Evolutionary conservation across 2,797 vertebrate genomes (phyloP).

Genomic region (Columba guinea): DNA sequence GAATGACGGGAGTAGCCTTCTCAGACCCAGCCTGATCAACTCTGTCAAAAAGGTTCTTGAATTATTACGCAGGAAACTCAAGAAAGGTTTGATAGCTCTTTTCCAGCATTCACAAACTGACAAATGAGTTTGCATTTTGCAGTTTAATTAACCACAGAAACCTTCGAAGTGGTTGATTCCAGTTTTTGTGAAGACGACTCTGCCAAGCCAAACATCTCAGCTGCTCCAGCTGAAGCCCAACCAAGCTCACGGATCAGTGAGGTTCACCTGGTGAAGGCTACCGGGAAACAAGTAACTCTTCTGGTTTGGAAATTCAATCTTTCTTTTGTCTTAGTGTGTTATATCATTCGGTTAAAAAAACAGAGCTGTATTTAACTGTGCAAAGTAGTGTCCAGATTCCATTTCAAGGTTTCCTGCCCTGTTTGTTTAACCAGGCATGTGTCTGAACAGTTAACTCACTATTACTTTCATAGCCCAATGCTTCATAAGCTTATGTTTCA

Average conservation of each 20-base stretch:
- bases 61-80: background rate
- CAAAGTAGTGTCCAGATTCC: background rate
- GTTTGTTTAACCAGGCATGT: background rate
- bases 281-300: background rate
- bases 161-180: background rate
- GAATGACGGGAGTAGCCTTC: background rate
- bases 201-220: background rate
- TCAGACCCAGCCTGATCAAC: background rate
- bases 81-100: background rate
- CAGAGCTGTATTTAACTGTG: background rate
- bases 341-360: background rate
- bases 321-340: background rate
- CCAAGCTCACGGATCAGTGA: background rate
- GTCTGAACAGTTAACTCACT: constrained; percentile 26
- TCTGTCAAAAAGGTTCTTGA: background rate
- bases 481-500: constrained; percentile 46
- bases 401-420: background rate
- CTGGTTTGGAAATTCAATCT: background rate
- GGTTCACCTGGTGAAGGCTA: background rate
- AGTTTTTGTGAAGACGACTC: background rate
- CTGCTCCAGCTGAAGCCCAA: background rate
- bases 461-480: constrained; percentile 9
- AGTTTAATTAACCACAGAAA: background rate
- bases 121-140: background rate
- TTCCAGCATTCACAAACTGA: background rate